Conservation (phyloP, 2,888 invertebrate genomes). For the Archips xylosteana region DNA sequence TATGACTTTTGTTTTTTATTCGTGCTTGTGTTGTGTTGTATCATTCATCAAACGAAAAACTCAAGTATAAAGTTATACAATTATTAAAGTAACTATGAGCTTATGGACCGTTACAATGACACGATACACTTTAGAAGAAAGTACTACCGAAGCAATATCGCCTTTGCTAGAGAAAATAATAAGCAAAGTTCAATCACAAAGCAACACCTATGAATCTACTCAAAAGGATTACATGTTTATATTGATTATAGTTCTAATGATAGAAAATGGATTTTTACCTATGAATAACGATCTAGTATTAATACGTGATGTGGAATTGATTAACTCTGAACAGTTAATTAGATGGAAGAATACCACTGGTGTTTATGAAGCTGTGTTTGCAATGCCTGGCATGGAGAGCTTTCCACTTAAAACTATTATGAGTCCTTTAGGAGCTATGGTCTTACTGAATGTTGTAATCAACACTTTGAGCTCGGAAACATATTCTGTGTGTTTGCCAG, state of each 20-base stretch:
- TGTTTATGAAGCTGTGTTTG: conserved; percentile 62
- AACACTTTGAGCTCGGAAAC: conserved; percentile 67
- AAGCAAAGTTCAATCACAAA: conserved; percentile 54
- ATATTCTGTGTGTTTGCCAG: conserved; percentile 72
- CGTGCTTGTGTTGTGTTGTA: conserved; percentile 1
- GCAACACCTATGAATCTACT: conserved; percentile 57
- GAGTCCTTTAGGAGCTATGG: conserved; percentile 67
- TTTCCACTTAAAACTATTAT: conserved; percentile 66
- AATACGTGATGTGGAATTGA: conserved; percentile 49
- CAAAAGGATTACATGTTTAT: conserved; percentile 74
- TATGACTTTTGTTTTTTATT: conserved; percentile 12
- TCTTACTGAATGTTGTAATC: conserved; percentile 68
- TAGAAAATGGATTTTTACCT: conserved; percentile 72
- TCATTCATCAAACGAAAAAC: not conserved
- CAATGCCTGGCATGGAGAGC: conserved; percentile 62
- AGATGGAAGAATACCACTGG: conserved; percentile 63
- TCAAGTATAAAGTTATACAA: not conserved
- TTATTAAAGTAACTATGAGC: not conserved
- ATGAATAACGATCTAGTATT: conserved; percentile 53
- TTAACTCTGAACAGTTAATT: conserved; percentile 54
- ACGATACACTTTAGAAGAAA: conserved; percentile 64
- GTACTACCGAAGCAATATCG: conserved; percentile 65
- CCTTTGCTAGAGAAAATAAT: conserved; percentile 62
- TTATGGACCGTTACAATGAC: conserved; percentile 51
- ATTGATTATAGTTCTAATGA: conserved; percentile 67